Base-by-base conservation (phyloP, 1,140 invertebrate genomes). In the Pogonus chalceus region DNA sequence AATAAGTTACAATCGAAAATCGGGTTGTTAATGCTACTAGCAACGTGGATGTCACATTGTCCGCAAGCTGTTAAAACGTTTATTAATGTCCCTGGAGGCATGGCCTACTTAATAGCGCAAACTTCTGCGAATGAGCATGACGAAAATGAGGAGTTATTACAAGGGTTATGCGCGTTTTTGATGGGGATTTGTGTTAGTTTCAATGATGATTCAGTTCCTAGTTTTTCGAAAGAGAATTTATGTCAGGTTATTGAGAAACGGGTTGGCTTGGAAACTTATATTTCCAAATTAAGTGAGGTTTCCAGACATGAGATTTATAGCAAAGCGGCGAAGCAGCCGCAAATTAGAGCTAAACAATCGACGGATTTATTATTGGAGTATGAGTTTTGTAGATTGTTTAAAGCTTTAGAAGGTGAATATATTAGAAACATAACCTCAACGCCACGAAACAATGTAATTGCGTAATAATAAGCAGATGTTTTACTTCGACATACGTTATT, bases 101-200 rank as follows among this genome's bases (percentile, higher is more conserved):
- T 98, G 63, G 83, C 91, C 43, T 96, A 84, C 70, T 73, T 92
- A 21, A 90, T 85, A 1, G 80, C 84, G 16, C 83, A 90, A 66
- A 79, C 89, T 49, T 82, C 82, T 52, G 81, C 85, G 16, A 81
- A 79, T 56, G 87, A 89, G 72, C 83, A 87, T 55, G 91, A 95
- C 68, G 92, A 94, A 57, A 84, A 87, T 63, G 92, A 93, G 63
- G 84, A 86, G 59, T 73, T 98, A 43, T 76, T 96, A 16, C 85
- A 75, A 69, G 94, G 94, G 47, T 74, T 98, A 53, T 94, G 92
- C 70, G 92, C 96, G 1, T 93, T 98, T 68, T 74, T 98, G 2
- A 83, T 99, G 60, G 95, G 92, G 1, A 77, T 98, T 43, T 96
- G 92, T 69, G 81, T 97, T 47, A 79, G 90, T 56, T 96, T 89